Conservation (phyloP, 2,888 invertebrate genomes). For the Sphaerophoria rueppellii region DNA sequence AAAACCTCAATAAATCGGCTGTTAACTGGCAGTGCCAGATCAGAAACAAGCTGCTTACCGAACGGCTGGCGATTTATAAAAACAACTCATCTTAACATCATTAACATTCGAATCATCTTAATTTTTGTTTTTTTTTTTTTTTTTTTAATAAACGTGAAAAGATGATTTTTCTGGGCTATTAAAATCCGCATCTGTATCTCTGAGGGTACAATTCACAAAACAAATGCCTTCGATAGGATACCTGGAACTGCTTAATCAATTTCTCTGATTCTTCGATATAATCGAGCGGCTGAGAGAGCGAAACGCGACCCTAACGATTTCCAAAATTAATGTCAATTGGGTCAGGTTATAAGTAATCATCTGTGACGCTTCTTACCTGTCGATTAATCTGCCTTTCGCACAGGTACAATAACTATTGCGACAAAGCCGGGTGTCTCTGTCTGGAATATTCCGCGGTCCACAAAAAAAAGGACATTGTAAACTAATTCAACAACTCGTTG, state of each 20-base stretch:
- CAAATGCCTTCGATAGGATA: neutral
- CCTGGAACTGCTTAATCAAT: slow-evolving; percentile 39
- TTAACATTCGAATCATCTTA: slow-evolving; percentile 33
- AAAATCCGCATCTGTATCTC: slow-evolving; percentile 33
- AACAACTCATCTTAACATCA: slow-evolving; percentile 35
- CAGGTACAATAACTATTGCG: too few relatives aligned
- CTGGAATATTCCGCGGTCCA: slow-evolving; percentile 26
- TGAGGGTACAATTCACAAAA: neutral
- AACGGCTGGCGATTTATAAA: slow-evolving; percentile 14
- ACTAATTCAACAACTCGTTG: slow-evolving; percentile 54
- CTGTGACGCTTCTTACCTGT: slow-evolving; percentile 25
- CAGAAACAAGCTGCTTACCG: slow-evolving; percentile 23
- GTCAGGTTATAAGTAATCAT: slow-evolving; percentile 30
- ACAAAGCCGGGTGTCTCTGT: slow-evolving; percentile 16
- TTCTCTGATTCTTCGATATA: slow-evolving; percentile 5
- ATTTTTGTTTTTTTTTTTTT: slow-evolving; percentile 15
- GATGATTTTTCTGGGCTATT: slow-evolving; percentile 9
- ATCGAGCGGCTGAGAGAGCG: neutral
- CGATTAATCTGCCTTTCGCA: neutral
- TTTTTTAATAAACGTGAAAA: neutral
- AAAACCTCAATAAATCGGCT: slow-evolving; percentile 46
- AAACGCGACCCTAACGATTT: neutral
- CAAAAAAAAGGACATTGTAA: slow-evolving; percentile 23
- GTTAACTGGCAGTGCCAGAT: slow-evolving; percentile 41
- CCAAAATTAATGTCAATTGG: slow-evolving; percentile 30